Evolutionary conservation across 2,797 vertebrate species (phyloP).

Genomic region (Rhinophrynus dorsalis): DNA sequence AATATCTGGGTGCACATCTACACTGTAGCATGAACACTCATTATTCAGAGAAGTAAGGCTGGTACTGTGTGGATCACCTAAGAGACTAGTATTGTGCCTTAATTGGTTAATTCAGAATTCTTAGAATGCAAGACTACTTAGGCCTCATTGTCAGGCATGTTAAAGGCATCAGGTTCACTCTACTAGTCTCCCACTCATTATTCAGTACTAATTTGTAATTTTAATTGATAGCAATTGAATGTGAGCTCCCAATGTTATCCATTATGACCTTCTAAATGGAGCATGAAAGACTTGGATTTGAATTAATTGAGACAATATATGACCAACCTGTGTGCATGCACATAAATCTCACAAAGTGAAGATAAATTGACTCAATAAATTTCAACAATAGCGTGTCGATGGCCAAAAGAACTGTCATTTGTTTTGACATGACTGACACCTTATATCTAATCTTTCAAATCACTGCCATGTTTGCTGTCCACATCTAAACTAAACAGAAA

Average conservation of each 20-base stretch:
- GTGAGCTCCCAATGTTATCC: background rate
- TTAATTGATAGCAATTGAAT: background rate
- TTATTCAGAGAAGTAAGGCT: no score
- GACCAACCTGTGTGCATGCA: conserved; percentile 16
- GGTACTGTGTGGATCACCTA: no score
- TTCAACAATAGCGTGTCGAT: conserved; percentile 29
- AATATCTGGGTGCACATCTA: no score
- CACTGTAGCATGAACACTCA: no score
- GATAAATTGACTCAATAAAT: conserved; percentile 40
- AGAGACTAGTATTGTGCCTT: no score
- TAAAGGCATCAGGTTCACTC: no score
- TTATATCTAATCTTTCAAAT: conserved; percentile 38
- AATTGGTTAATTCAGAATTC: no score
- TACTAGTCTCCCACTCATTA: no score
- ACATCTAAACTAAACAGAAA: conserved; percentile 17
- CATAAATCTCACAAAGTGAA: conserved; percentile 33
- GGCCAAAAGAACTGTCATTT: conserved; percentile 37
- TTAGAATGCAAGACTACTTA: no score
- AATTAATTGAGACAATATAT: conserved; percentile 33
- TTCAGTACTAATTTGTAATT: background rate
- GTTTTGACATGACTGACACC: conserved; percentile 40
- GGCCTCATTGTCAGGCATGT: no score
- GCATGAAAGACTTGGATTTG: conserved; percentile 1
- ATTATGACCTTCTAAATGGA: conserved; percentile 20
- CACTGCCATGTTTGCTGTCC: conserved; percentile 10